Evolutionary conservation across 2,888 invertebrate species (phyloP).

Genomic region (Enchytraeus crypticus): DNA sequence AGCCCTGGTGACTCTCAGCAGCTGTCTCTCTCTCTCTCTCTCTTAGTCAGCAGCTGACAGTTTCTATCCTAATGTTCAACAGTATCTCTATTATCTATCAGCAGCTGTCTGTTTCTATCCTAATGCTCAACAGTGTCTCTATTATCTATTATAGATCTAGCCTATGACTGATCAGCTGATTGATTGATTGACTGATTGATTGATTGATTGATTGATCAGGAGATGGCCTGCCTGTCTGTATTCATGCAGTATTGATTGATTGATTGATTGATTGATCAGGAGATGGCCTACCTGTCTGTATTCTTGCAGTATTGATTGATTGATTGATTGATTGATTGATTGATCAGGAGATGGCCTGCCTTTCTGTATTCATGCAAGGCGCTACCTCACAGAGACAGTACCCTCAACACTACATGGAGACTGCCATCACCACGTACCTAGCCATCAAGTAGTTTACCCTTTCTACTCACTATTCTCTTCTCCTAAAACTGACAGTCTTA

Average conservation of each 20-base stretch:
- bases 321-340: too few species aligned
- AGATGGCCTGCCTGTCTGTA: not conserved
- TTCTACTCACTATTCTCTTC: too few species aligned
- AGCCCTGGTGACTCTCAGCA: constrained; percentile 56
- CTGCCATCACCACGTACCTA: constrained; percentile 81
- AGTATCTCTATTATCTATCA: too few species aligned
- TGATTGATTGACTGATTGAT: too few species aligned
- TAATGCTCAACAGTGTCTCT: too few species aligned
- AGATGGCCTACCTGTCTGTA: not conserved
- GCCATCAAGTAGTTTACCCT: constrained; percentile 56
- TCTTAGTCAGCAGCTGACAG: too few species aligned
- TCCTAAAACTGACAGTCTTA: too few species aligned
- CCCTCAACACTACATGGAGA: constrained; percentile 73
- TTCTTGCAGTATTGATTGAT: constrained; percentile 14
- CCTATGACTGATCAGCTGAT: too few species aligned
- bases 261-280: not conserved
- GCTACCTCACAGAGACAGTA: constrained; percentile 47
- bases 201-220: too few species aligned
- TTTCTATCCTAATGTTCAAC: too few species aligned
- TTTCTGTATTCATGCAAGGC: constrained; percentile 76
- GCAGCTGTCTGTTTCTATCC: too few species aligned
- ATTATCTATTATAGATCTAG: too few species aligned
- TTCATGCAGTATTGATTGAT: constrained; percentile 5
- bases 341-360: constrained; percentile 85
- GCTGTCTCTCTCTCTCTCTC: not conserved